These are phyloP conservation scores for Ormyrus nitidulus DNA, from an alignment of 2,888 invertebrate species.

Conservation along the genomic window DNA sequence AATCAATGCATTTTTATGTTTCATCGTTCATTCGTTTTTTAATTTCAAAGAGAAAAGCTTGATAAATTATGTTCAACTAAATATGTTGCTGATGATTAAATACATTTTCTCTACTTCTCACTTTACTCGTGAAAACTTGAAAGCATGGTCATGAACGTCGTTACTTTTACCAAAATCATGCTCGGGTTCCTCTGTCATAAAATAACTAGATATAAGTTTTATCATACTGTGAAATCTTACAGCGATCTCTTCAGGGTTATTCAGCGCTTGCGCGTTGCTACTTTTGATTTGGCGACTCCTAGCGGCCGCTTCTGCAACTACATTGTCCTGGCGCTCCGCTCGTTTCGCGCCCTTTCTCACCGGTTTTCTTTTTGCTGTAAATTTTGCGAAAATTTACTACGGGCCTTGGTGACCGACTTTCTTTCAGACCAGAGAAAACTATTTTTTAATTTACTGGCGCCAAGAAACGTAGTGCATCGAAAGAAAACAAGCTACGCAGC, in stretches of 20 bases:
- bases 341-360: too few species aligned
- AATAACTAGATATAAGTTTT: background rate
- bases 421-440: too few species aligned
- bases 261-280: background rate
- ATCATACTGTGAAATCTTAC: background rate
- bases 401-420: too few species aligned
- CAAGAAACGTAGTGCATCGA: too few species aligned
- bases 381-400: too few species aligned
- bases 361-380: too few species aligned
- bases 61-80: background rate
- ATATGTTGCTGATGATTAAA: background rate
- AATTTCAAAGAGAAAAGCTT: background rate
- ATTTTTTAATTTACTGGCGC: too few species aligned
- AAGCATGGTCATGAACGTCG: slow-evolving; percentile 17
- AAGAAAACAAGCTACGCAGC: too few species aligned
- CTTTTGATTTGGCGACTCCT: background rate
- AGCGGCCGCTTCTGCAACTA: background rate
- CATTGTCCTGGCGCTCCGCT: background rate
- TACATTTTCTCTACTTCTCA: too few species aligned
- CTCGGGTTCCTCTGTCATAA: background rate
- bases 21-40: background rate
- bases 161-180: background rate
- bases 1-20: too few species aligned
- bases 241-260: background rate
- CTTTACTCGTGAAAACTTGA: too few species aligned